Base-by-base conservation (phyloP, 2,888 invertebrate genomes). In the Tachina grossa region DNA sequence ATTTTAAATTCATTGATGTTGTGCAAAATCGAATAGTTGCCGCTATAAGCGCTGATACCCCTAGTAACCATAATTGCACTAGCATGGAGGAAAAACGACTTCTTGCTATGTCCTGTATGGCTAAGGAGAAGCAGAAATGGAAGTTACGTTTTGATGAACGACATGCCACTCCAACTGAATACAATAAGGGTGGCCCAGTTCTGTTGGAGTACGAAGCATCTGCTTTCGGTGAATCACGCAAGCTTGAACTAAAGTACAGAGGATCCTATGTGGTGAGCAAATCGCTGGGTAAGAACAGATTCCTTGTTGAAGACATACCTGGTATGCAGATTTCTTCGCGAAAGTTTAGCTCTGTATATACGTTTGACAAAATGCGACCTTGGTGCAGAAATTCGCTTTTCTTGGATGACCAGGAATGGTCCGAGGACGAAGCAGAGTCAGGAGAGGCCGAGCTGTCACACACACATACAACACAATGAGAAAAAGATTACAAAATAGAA, bases 1-100 rank as follows among this genome's bases (percentile, higher is more conserved):
- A 22, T 22, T 22, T 22, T 22, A 22, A 22, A 31, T 31, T 31
- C 0, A 13, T 81, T n/a, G 43, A 84, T 2, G 43, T 49, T 1
- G 72, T 72, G 1, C 74, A 55, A 39, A 80, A 72, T 22, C 11
- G 45, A 31, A 65, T 72, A 19, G 9, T 72, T 13, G 59, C 71
- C 3, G 80, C 61, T 10, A 61, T 61, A 39, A 1, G 43, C 43
- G 68, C 49, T 13, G 68, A 68, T n/a, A 22, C 14, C 2, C 16
- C 22, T 8, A 31, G 31, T 31, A 31, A 2, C 2, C 4, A 31
- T 31, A 31, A 31, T 31, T 31, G 31, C 31, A 2, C 31, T 4
- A 31, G 31, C 4, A 31, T 31, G 31, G 31, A 31, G 31, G 31
- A 13, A 68, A 47, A 13, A 19, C 16, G 47, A 59, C 16, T 31